Evolutionary conservation across 2,888 invertebrate species (phyloP), one percentile per base, ranked within the genome.

Genomic region (Tuberolachnus salignus): DNA sequence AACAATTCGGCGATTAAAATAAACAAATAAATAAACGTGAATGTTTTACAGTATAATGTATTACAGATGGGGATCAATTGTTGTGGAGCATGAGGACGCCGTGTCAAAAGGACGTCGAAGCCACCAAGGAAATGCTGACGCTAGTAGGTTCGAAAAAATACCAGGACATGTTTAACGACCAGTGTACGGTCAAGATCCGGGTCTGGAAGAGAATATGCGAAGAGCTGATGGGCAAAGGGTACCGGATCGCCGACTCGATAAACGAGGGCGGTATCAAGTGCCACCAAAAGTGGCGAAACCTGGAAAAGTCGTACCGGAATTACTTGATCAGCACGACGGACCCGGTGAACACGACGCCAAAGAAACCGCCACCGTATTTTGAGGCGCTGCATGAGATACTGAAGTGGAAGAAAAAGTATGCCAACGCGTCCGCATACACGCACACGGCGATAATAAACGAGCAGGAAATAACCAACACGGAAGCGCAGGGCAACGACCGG

Each of bases 151-250:
- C 78, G 11, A 78, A 69, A 51, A 67, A 59, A 26, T 78, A 78
- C 13, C 78, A 78, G 2, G 78, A 78, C 23, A 78, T 78, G 78
- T 78, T 78, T 21, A 78, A 78, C 10, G 78, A 78, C 4, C 78
- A 78, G 21, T 78, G 78, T 23, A 78, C 78, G 21, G 78, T 78
- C 0, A 78, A 78, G 9, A 78, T 78, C 13, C 78, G 78, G 1
- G 78, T 78, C 11, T 78, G 78, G 78, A 78, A 78, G n/a, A 59
- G 78, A 1, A 78, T 78, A 34, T 78, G 78, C 51, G 67, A 78
- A 13, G 78, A 78, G 16, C n/a, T 78, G 0, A 78, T 78, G 78
- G 6, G 21, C 13, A 78, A 69, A n/a, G 78, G 78, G 0, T 78
- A 42, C n/a, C 59, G 78, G 10, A 78, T 78, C 0, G 69, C 78